Percentiles rank a stretch among this genome's conserved stretches.
These are phyloP conservation scores for Drosophila yooni DNA, from an alignment of 2,888 invertebrate species.

Conservation along the genomic window DNA sequence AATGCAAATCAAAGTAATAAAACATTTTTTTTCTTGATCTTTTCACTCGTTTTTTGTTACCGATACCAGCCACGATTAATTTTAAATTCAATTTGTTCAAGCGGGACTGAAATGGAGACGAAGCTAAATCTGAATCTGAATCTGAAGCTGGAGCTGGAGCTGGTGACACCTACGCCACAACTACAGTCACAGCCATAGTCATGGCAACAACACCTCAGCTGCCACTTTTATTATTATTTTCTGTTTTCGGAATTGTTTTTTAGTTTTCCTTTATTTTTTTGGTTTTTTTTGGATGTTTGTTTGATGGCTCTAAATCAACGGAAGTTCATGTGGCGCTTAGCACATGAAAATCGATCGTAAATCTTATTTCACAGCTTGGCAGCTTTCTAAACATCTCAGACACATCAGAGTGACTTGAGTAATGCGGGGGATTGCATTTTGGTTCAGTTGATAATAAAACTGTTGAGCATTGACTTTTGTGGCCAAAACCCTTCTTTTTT, in stretches of 20 bases:
- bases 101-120: conserved; percentile 18
- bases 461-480: conserved; percentile 39
- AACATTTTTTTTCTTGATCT: conserved; percentile 58
- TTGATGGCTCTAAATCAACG: conserved; percentile 60
- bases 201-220: conserved; percentile 46
- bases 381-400: conserved; percentile 50
- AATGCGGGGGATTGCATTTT: conserved; percentile 56
- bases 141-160: conserved; percentile 6
- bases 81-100: conserved; percentile 66
- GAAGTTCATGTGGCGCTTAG: conserved; percentile 78
- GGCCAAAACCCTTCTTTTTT: conserved; percentile 5
- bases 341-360: conserved; percentile 63
- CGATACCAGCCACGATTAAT: conserved; percentile 65
- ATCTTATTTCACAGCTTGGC: conserved; percentile 63
- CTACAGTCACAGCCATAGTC: background rate
- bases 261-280: background rate
- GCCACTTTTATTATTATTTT: conserved; percentile 18
- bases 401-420: background rate
- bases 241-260: background rate
- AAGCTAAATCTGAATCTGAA: background rate
- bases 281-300: background rate
- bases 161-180: conserved; percentile 68
- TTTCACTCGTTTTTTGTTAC: conserved; percentile 34
- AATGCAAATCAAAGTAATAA: conserved; percentile 84
- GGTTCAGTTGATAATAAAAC: conserved; percentile 47